Percentiles rank a stretch among this genome's conserved stretches.
These are phyloP conservation scores for Malacoctenus gilli DNA, from an alignment of 2,797 vertebrate genomes.

Conservation along the genomic window DNA sequence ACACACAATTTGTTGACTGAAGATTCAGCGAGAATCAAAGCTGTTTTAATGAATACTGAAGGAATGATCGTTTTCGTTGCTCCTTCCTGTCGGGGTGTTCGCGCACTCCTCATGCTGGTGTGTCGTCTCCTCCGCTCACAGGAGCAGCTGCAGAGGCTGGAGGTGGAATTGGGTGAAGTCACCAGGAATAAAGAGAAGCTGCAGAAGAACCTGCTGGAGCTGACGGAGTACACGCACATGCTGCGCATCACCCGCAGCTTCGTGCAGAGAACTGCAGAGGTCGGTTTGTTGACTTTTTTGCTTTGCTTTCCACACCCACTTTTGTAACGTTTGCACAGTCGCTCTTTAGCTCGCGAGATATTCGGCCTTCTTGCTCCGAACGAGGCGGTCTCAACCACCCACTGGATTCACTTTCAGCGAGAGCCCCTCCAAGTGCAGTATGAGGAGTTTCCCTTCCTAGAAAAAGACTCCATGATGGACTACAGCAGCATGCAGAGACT, in stretches of 20 bases:
- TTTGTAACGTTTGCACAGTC: background rate
- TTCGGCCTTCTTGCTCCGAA: no score
- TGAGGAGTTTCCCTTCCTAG: slow-evolving; percentile 92
- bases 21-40: no score
- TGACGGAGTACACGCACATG: slow-evolving; percentile 95
- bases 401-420: slow-evolving; percentile 66
- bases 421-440: slow-evolving; percentile 84
- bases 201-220: slow-evolving; percentile 90
- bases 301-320: background rate
- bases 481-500: slow-evolving; percentile 94
- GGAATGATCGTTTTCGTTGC: no score
- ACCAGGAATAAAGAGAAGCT: slow-evolving; percentile 95
- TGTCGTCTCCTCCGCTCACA: slow-evolving; percentile 50
- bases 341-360: no score
- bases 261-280: slow-evolving; percentile 85
- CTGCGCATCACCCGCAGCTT: slow-evolving; percentile 88
- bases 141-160: slow-evolving; percentile 95
- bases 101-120: no score
- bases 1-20: no score
- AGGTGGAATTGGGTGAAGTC: slow-evolving; percentile 92
- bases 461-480: slow-evolving; percentile 89
- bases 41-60: no score
- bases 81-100: no score
- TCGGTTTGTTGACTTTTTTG: slow-evolving; percentile 50
- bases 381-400: no score